A percentile compares a stretch with the other conserved stretches of the same genome.
phyloP scores from a whole-genome alignment of 2,888 invertebrate species.

The Lottia gigantea region DNA sequence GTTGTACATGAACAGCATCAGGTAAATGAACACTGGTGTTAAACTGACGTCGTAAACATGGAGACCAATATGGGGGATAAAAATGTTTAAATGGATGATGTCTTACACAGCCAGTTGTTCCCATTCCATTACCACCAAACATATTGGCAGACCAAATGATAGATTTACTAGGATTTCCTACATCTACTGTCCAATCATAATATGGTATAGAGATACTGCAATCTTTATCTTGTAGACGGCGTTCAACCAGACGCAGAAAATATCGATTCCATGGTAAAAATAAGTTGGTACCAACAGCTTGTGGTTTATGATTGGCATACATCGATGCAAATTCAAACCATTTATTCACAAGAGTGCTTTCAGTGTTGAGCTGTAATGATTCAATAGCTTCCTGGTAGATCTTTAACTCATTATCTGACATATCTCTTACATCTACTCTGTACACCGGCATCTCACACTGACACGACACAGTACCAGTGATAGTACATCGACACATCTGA shows the following conservation, averaged over 20 bases:
- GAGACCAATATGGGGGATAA: slow-evolving; percentile 54
- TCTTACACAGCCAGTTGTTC: slow-evolving; percentile 51
- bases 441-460: slow-evolving; percentile 41
- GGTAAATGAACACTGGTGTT: slow-evolving; percentile 54
- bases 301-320: slow-evolving; percentile 56
- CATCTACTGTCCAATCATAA: slow-evolving; percentile 66
- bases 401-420: slow-evolving; percentile 53
- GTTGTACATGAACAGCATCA: slow-evolving; percentile 60
- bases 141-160: slow-evolving; percentile 60
- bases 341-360: slow-evolving; percentile 41
- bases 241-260: slow-evolving; percentile 58
- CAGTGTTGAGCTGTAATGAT: slow-evolving; percentile 39
- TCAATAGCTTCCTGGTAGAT: slow-evolving; percentile 59
- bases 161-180: slow-evolving; percentile 54
- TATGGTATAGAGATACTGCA: slow-evolving; percentile 64
- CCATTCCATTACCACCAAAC: slow-evolving; percentile 63
- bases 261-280: slow-evolving; percentile 65
- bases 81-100: slow-evolving; percentile 63
- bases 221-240: slow-evolving; percentile 53
- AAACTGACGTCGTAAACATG: slow-evolving; percentile 60
- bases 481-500: slow-evolving; percentile 52
- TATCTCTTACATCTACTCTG: slow-evolving; percentile 62
- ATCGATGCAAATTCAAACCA: slow-evolving; percentile 59
- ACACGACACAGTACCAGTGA: slow-evolving; percentile 47
- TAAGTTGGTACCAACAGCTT: slow-evolving; percentile 52